Percentiles rank a stretch among this genome's conserved stretches.
phyloP scores from a whole-genome alignment of 2,888 invertebrate species.

The Pristionchus entomophagus region DNA sequence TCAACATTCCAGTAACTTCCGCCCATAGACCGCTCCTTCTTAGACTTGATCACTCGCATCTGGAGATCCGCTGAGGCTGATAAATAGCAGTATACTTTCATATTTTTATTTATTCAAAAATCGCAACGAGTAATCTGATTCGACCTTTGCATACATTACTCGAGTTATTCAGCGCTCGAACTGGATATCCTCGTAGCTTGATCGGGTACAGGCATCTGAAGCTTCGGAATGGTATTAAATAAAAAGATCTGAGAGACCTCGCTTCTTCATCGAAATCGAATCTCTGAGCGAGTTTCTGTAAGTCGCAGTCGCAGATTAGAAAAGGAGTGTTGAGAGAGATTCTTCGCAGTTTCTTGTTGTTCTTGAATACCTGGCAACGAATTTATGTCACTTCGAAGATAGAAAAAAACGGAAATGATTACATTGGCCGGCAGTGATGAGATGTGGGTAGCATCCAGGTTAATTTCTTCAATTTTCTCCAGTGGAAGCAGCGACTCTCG shows the following conservation, averaged over 20 bases:
- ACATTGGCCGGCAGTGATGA: not conserved
- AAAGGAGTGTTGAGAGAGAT: conserved; percentile 8
- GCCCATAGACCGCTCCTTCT: not conserved
- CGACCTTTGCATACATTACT: not conserved
- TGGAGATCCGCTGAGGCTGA: not conserved
- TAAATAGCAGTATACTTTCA: not conserved
- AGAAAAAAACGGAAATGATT: too few relatives aligned
- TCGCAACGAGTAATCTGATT: not conserved
- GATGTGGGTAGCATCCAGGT: conserved; percentile 34
- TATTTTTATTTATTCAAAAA: too few relatives aligned
- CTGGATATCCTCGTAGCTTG: not conserved
- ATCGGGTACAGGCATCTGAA: conserved; percentile 23
- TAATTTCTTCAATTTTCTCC: not conserved
- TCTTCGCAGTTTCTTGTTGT: not conserved
- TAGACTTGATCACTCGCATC: not conserved
- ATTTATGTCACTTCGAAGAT: too few relatives aligned
- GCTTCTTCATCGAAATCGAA: conserved; percentile 5
- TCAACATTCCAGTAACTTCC: not conserved
- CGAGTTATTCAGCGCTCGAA: not conserved
- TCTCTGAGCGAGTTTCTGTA: conserved; percentile 7
- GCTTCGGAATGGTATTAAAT: too few relatives aligned
- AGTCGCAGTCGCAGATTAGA: conserved; percentile 8
- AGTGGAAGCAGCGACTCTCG: not conserved
- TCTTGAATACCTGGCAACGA: not conserved
- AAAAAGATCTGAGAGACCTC: not conserved